Evolutionary conservation across 2,797 vertebrate genomes (phyloP).

Genomic region (Etheostoma nigrum): DNA sequence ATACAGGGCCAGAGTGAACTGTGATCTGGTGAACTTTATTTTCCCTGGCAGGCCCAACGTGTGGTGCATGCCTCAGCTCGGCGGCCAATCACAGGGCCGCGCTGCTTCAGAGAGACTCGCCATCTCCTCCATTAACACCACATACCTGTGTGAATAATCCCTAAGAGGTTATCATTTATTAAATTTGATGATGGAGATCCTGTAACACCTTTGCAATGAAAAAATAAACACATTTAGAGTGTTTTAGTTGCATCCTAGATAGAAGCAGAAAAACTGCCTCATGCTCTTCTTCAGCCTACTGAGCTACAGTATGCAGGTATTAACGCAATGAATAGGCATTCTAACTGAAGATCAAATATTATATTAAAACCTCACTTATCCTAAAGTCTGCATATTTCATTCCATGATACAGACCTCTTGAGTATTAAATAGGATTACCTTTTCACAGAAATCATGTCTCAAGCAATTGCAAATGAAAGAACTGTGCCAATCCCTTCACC

Average conservation of each 20-base stretch:
- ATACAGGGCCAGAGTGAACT: conserved; percentile 80
- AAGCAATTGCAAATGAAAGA: conserved; percentile 53
- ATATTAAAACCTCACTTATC: conserved; percentile 34
- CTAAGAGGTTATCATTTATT: conserved; percentile 77
- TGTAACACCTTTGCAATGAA: conserved; percentile 71
- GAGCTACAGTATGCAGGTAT: conserved; percentile 12
- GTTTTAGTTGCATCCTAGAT: conserved; percentile 47
- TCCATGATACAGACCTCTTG: conserved; percentile 21
- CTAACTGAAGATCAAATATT: conserved; percentile 18
- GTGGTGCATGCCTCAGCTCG: conserved; percentile 75
- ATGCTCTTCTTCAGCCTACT: neutral
- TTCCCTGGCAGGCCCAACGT: conserved; percentile 83
- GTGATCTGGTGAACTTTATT: conserved; percentile 88
- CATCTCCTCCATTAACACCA: conserved; percentile 79
- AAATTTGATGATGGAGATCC: conserved; percentile 55
- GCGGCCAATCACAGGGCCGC: conserved; percentile 33
- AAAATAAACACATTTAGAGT: conserved; percentile 70
- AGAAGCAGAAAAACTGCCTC: conserved; percentile 29
- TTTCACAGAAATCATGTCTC: conserved; percentile 46
- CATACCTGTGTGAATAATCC: conserved; percentile 57
- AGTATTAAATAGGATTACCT: conserved; percentile 37
- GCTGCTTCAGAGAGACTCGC: conserved; percentile 49
- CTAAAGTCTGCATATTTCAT: conserved; percentile 39
- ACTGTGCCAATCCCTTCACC: conserved; percentile 40
- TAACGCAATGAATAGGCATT: conserved; percentile 24